Conservation (phyloP, 2,113 vertebrate genomes). For the Oreochromis aureus region DNA sequence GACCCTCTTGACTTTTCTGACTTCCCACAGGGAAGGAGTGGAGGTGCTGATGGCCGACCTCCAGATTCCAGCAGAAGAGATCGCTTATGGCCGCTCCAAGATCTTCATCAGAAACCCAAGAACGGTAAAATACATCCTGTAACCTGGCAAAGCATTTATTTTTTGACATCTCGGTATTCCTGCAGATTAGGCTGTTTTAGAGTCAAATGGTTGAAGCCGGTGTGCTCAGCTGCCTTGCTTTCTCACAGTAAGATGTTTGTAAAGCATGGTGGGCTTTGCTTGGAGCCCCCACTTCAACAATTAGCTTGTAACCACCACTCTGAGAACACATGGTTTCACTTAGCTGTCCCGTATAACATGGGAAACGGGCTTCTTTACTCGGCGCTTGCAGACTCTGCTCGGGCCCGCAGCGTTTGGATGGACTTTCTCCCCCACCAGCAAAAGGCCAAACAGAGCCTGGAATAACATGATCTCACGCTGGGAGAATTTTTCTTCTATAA, state of each 20-base stretch:
- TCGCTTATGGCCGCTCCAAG: conserved; percentile 91
- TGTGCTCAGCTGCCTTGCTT: conserved; percentile 18
- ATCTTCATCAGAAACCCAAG: conserved; percentile 98
- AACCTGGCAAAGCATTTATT: not conserved
- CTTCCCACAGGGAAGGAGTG: conserved; percentile 81
- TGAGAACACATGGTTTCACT: conserved; percentile 70
- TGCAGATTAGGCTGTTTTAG: not conserved
- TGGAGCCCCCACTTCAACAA: conserved; percentile 39
- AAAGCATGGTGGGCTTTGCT: conserved; percentile 48
- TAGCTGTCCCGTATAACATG: conserved; percentile 57
- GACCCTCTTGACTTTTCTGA: not conserved
- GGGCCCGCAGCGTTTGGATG: conserved; percentile 14
- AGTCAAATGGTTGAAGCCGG: not conserved
- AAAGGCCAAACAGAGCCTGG: conserved; percentile 29
- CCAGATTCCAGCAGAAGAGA: conserved; percentile 84
- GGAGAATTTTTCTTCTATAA: conserved; percentile 11
- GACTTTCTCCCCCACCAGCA: not conserved
- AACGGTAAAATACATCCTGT: conserved; percentile 73
- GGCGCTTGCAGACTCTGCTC: not conserved
- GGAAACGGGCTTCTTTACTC: conserved; percentile 54
- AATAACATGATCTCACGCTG: conserved; percentile 44
- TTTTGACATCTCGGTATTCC: not conserved
- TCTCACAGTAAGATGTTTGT: conserved; percentile 52
- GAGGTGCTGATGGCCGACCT: conserved; percentile 86
- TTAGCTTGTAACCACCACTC: conserved; percentile 53